Evolutionary conservation across 2,113 vertebrate genomes (phyloP).

Genomic region (Butorides virescens): DNA sequence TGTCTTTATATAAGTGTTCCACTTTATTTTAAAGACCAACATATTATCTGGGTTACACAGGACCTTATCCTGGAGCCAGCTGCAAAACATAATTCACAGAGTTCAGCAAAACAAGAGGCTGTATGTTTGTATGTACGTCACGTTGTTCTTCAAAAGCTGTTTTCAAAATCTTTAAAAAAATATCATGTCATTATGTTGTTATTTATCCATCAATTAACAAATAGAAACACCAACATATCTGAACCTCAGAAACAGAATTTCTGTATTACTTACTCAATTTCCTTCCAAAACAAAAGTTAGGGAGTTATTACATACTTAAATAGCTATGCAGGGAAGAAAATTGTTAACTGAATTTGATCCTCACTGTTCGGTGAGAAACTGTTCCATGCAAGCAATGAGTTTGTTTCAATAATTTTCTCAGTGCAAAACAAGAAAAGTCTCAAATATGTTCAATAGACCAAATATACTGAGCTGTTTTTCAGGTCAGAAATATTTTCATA

Average conservation of each 20-base stretch:
- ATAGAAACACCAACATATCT: not conserved
- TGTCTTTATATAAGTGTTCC: not conserved
- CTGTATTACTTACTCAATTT: not conserved
- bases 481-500: not conserved
- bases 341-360: not conserved
- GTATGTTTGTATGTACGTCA: accelerated
- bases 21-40: not conserved
- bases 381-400: not conserved
- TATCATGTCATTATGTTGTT: not conserved
- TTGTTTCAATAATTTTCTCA: not conserved
- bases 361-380: not conserved
- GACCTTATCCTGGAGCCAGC: not conserved
- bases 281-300: not conserved
- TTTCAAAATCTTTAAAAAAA: not conserved
- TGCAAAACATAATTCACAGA: not conserved
- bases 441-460: not conserved
- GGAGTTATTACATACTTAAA: not conserved
- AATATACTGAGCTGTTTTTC: not conserved
- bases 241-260: not conserved
- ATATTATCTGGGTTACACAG: not conserved
- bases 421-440: not conserved
- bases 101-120: not conserved
- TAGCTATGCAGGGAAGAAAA: not conserved
- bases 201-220: not conserved
- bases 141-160: not conserved